A percentile compares a stretch with the other conserved stretches of the same genome.
Conservation (phyloP, 2,888 invertebrate species). For the Scaptomyza tumidula region DNA sequence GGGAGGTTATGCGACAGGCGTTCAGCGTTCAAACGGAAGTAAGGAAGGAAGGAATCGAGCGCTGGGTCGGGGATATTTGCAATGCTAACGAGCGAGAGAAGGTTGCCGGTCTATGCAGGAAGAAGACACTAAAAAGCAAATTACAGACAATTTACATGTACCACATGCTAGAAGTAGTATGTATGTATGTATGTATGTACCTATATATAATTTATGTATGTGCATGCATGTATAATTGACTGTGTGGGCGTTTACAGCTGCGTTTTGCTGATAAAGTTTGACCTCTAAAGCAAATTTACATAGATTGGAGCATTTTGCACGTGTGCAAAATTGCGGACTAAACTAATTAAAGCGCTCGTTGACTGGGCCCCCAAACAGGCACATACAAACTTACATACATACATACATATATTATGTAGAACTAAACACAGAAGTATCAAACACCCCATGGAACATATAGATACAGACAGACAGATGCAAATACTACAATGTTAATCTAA, state of each 20-base stretch:
- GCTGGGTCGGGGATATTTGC: conserved; percentile 31
- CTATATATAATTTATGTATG: conserved; percentile 29
- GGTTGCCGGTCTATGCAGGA: conserved; percentile 62
- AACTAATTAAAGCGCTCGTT: conserved; percentile 60
- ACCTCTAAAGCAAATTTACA: conserved; percentile 68
- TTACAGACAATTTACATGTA: conserved; percentile 63
- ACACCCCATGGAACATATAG: background rate
- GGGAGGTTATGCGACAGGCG: conserved; percentile 8
- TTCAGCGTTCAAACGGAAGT: conserved; percentile 48
- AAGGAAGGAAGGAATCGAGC: conserved; percentile 64
- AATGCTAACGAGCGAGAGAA: conserved; percentile 66
- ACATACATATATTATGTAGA: conserved; percentile 2
- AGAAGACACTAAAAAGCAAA: conserved; percentile 72
- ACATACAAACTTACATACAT: background rate
- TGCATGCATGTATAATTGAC: conserved; percentile 35
- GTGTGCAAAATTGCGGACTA: conserved; percentile 60
- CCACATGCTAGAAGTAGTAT: no score
- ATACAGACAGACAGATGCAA: conserved; percentile 15
- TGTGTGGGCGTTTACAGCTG: conserved; percentile 42
- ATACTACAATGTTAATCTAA: conserved; percentile 76
- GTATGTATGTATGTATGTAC: background rate
- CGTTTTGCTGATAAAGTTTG: conserved; percentile 61
- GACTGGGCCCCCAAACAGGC: conserved; percentile 17
- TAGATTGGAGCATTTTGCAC: conserved; percentile 61
- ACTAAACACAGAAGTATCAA: conserved; percentile 3